phyloP scores from a whole-genome alignment of 92 coral and sea anemone genomes.

The Palythoa caribaeorum region DNA sequence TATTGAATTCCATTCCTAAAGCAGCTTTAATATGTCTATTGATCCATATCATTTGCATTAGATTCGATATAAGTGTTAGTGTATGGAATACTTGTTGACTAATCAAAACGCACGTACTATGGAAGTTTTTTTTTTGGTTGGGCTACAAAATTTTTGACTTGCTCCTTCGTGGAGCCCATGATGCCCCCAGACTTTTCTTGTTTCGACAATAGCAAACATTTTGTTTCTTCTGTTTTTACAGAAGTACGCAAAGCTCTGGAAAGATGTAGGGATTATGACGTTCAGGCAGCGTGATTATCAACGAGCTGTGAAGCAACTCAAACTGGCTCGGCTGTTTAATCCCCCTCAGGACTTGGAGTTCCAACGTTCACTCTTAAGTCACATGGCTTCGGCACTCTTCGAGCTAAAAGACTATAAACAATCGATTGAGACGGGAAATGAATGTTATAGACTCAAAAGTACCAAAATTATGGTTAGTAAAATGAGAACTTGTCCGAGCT shows the following conservation, averaged over 20 bases:
- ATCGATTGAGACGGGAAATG: conserved; percentile 30
- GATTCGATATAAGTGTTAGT: no score
- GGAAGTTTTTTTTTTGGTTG: no score
- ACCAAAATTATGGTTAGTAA: conserved; percentile 5
- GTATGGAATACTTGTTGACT: no score
- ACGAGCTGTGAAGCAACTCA: conserved; percentile 20
- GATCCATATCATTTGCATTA: no score
- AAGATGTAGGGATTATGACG: background rate
- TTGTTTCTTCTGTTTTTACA: background rate
- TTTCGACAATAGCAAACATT: background rate
- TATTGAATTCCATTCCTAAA: no score
- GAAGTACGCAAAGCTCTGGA: conserved; percentile 13
- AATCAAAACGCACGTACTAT: no score
- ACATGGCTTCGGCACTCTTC: conserved; percentile 3
- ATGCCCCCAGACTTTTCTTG: no score
- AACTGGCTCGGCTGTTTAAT: background rate
- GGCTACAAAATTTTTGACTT: no score
- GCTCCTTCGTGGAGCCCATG: no score
- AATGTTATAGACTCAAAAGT: background rate
- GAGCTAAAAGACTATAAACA: conserved; percentile 5
- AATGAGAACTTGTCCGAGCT: no score
- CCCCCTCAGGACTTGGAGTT: background rate
- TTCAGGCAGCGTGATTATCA: conserved; percentile 1
- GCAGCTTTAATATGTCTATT: no score
- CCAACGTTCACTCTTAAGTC: conserved; percentile 37